A percentile compares a stretch with the other conserved stretches of the same genome.
Evolutionary conservation across 2,888 invertebrate genomes (phyloP).

Genomic region (Meghimatium bilineatum): DNA sequence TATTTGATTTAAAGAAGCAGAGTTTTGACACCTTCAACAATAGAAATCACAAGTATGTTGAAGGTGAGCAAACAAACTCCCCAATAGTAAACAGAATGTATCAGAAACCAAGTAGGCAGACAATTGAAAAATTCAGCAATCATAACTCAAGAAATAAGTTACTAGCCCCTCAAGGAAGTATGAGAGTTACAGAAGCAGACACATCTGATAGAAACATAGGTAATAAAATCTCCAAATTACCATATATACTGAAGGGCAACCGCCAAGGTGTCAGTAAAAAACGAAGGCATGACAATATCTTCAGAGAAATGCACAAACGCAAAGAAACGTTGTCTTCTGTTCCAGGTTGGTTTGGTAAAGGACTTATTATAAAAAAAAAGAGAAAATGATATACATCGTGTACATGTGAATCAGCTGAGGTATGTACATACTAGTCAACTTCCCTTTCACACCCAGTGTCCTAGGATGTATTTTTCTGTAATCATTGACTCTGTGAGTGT

Average conservation of each 20-base stretch:
- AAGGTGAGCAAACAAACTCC: background rate
- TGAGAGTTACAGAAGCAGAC: background rate
- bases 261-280: background rate
- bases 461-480: too few relatives aligned
- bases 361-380: constrained; percentile 62
- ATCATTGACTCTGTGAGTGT: too few relatives aligned
- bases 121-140: background rate
- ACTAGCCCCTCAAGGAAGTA: background rate
- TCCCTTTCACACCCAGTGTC: too few relatives aligned
- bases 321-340: constrained; percentile 55
- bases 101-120: background rate
- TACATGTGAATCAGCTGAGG: background rate
- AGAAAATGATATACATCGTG: constrained; percentile 41
- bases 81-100: background rate
- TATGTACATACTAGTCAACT: too few relatives aligned
- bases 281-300: constrained; percentile 24
- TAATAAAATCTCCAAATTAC: constrained; percentile 1
- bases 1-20: background rate
- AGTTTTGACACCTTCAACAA: background rate
- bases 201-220: background rate
- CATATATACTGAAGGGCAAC: background rate
- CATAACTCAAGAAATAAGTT: constrained; percentile 2
- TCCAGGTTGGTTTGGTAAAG: constrained; percentile 74
- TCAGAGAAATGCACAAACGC: constrained; percentile 15
- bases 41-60: background rate